Percentiles rank a stretch among this genome's conserved stretches.
Conservation (phyloP, 2,113 vertebrate species). For the Oryzias melastigma region DNA sequence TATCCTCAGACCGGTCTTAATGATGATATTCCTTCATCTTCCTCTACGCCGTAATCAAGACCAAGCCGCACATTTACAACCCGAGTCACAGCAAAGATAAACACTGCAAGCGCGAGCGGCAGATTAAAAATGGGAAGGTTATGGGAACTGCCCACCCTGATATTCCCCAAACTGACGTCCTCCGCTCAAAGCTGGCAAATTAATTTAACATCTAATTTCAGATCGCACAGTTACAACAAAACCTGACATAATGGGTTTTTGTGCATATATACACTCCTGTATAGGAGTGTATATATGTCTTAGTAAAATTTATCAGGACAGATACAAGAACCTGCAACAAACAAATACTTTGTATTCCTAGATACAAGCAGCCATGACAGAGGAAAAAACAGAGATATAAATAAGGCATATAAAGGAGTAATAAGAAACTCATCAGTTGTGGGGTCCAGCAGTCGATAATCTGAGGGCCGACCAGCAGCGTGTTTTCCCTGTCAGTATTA, state of each 20-base stretch:
- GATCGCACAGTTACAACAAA: not conserved
- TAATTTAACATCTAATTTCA: slow-evolving; percentile 17
- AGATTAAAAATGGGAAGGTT: slow-evolving; percentile 34
- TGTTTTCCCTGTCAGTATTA: slow-evolving; percentile 36
- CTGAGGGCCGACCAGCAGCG: slow-evolving; percentile 46
- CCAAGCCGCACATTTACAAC: slow-evolving; percentile 55
- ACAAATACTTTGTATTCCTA: too few relatives aligned
- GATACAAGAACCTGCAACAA: not conserved
- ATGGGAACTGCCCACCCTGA: slow-evolving; percentile 33
- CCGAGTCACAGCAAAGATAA: slow-evolving; percentile 38
- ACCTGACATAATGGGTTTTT: not conserved
- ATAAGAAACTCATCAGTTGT: slow-evolving; percentile 33
- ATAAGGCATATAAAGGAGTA: slow-evolving; percentile 9
- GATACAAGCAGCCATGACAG: not conserved
- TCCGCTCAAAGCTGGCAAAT: slow-evolving; percentile 19
- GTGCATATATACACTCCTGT: slow-evolving; percentile 14
- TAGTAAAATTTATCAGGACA: slow-evolving; percentile 37
- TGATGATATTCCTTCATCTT: slow-evolving; percentile 52
- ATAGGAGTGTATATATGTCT: slow-evolving; percentile 35
- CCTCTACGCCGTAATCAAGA: slow-evolving; percentile 52
- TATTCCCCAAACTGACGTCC: slow-evolving; percentile 13
- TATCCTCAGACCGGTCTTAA: slow-evolving; percentile 54
- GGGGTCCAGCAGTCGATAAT: slow-evolving; percentile 33
- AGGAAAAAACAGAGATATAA: not conserved
- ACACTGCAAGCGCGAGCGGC: slow-evolving; percentile 35